These are phyloP conservation scores for Macaca fascicularis DNA, from an alignment of 2,113 vertebrate species.

Conservation along the genomic window DNA sequence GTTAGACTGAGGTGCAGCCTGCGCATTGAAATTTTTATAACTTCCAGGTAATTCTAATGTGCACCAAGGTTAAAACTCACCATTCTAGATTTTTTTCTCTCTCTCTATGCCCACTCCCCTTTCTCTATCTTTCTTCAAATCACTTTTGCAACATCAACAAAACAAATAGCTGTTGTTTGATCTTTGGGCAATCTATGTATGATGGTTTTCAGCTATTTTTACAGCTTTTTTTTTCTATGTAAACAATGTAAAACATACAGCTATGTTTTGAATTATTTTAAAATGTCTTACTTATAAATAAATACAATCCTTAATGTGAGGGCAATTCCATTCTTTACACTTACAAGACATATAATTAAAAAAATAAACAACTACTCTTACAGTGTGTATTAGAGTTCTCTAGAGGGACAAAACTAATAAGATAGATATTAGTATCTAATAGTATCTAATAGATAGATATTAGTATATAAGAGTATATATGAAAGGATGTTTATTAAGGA, in stretches of 20 bases:
- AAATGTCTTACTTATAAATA: neutral
- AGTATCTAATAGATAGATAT: too few species aligned
- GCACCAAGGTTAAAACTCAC: neutral
- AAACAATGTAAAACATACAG: too few species aligned
- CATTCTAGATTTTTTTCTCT: neutral
- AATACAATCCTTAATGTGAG: neutral
- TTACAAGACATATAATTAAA: neutral
- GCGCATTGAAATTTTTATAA: neutral
- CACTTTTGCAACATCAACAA: neutral
- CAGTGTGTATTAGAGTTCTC: neutral
- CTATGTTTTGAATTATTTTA: neutral
- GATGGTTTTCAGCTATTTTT: neutral
- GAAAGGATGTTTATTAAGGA: too few species aligned
- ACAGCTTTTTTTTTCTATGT: neutral
- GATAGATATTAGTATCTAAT: too few species aligned
- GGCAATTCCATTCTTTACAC: neutral
- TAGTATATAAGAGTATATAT: too few species aligned
- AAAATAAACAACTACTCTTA: neutral
- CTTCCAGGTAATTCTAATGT: neutral
- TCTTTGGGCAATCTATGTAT: neutral
- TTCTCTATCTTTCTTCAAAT: neutral
- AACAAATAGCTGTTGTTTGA: neutral
- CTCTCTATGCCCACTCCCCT: neutral
- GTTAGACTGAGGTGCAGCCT: neutral
- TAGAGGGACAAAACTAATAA: too few species aligned